Conservation (phyloP, 2,888 invertebrate species). For the Alcis repandata region DNA sequence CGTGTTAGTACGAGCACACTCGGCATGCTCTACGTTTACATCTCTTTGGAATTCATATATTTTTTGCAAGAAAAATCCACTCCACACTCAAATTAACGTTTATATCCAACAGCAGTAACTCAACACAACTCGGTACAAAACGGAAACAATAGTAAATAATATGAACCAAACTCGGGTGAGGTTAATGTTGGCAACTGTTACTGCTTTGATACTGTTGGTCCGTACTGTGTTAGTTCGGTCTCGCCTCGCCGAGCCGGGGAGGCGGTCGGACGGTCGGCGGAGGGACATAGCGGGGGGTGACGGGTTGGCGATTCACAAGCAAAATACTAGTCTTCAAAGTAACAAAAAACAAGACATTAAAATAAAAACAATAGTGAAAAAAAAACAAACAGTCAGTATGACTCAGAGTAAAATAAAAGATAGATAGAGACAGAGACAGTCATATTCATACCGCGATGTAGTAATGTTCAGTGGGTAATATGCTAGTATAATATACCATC, state of each 20-base stretch:
- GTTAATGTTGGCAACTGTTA: conserved; percentile 70
- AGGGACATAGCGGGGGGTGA: conserved; percentile 78
- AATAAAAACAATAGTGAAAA: conserved; percentile 62
- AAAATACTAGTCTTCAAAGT: conserved; percentile 79
- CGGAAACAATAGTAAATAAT: conserved; percentile 61
- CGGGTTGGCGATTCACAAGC: conserved; percentile 85
- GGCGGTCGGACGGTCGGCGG: conserved; percentile 47
- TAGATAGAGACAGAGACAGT: conserved; percentile 80
- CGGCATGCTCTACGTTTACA: conserved; percentile 75
- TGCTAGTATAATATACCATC: conserved; percentile 38
- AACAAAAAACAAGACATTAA: conserved; percentile 66
- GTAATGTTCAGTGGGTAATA: conserved; percentile 72
- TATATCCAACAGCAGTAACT: conserved; percentile 77
- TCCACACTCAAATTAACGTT: conserved; percentile 83
- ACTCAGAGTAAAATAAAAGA: conserved; percentile 81
- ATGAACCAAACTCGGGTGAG: conserved; percentile 54
- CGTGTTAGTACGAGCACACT: conserved; percentile 77
- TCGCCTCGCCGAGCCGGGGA: conserved; percentile 61
- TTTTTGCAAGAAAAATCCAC: conserved; percentile 79
- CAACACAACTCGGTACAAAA: conserved; percentile 70
- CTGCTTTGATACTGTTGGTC: conserved; percentile 67
- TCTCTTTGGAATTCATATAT: conserved; percentile 44
- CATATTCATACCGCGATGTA: conserved; percentile 83
- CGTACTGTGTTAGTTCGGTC: conserved; percentile 74
- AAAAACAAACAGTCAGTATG: conserved; percentile 87